Percentiles rank a stretch among this genome's conserved stretches.
These are phyloP conservation scores for Morus bassanus DNA, from an alignment of 2,797 vertebrate genomes.

Conservation along the genomic window DNA sequence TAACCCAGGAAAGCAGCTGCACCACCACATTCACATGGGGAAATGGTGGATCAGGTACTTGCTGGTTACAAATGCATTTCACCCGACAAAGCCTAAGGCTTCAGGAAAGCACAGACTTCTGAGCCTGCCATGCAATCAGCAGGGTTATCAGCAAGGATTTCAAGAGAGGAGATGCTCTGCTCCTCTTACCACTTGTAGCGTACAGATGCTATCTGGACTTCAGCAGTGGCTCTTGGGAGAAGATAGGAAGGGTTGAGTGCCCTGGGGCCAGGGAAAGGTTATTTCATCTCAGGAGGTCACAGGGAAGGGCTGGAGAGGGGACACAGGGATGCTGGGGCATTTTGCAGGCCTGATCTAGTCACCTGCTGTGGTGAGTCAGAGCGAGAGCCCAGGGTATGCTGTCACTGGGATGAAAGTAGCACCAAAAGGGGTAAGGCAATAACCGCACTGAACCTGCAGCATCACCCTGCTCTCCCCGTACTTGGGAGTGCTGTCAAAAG, in stretches of 20 bases:
- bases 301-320: background rate
- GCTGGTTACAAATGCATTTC: background rate
- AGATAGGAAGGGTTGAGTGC: background rate
- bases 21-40: background rate
- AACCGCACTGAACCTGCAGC: background rate
- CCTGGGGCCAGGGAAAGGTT: background rate
- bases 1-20: background rate
- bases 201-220: background rate
- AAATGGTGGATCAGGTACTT: background rate
- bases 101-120: background rate
- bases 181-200: background rate
- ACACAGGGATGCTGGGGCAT: background rate
- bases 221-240: background rate
- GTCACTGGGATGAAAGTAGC: background rate
- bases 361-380: background rate
- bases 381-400: background rate
- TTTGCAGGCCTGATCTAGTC: background rate
- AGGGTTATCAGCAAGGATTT: background rate
- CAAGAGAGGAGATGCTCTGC: background rate
- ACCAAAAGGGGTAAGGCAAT: background rate
- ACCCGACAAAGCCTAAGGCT: background rate
- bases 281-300: background rate
- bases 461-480: background rate
- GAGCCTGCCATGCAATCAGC: background rate
- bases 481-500: background rate